Base-by-base conservation (phyloP, 2,797 vertebrate genomes). In the Sphaeramia orbicularis region DNA sequence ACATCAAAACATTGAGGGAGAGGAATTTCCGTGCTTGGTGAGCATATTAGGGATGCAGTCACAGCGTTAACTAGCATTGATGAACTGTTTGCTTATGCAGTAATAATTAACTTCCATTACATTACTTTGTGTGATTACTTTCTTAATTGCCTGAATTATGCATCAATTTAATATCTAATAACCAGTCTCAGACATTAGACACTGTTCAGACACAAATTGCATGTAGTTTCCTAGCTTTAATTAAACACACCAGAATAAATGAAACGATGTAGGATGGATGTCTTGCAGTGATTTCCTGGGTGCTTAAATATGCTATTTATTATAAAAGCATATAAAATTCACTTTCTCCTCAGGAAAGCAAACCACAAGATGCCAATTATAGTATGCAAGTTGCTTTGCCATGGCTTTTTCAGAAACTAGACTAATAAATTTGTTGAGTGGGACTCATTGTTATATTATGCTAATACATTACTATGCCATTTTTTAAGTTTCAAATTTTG, bases 41-140 rank as follows among this genome's bases (percentile, higher is more conserved):
- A 95, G 95, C 95, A 96, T 97, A 96, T 98, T 97, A 98, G 96
- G 93, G 95, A 97, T 94, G 96, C 96, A 97, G 96, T 95, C 96
- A 95, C 96, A 96, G 96, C 96, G 94, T 96, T 97, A 98, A 97
- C 95, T 95, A 98, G 96, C 97, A 97, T 99, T 99, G 98, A 99
- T 99, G 96, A 99, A 99, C 97, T 99, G 97, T 99, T 99, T 99
- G 97, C 97, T 99, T 99, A 99, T 98, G 96, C 96, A 97, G 97
- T 99, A 99, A 99, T 99, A 99, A 99, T 99, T 98, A 99, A 99
- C 98, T 99, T 99, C 96, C 97, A 99, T 99, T 99, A 99, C 98
- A 98, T 99, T 99, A 99, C 97, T 99, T 99, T 99, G 98, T 99
- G 97, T 99, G 98, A 99, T 99, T 99, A 99, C 98, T 99, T 99